Conservation (phyloP, 2,888 invertebrate species). For the Acrobasis suavella region DNA sequence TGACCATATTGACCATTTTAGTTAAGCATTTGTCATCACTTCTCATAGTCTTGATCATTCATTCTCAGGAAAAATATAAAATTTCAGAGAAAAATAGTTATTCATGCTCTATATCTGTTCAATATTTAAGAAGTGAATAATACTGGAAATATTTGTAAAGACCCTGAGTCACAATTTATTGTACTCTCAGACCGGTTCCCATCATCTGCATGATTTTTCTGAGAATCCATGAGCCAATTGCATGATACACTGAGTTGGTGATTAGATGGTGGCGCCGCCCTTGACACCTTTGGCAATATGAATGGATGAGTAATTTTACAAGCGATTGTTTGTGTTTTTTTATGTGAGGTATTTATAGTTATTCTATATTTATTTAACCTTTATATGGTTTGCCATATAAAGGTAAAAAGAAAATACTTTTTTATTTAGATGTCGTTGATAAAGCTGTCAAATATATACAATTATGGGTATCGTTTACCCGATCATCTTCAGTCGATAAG, state of each 20-base stretch:
- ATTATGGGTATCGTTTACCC: neutral
- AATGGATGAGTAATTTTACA: conserved; percentile 51
- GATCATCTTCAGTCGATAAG: conserved; percentile 1
- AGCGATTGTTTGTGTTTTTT: conserved; percentile 28
- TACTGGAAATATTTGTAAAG: conserved; percentile 1
- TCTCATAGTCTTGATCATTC: neutral
- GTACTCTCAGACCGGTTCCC: conserved; percentile 59
- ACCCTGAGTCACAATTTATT: conserved; percentile 52
- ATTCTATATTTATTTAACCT: neutral
- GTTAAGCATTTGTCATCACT: neutral
- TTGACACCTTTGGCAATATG: conserved; percentile 52
- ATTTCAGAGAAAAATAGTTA: neutral
- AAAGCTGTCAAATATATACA: neutral
- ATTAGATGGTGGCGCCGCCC: conserved; percentile 43
- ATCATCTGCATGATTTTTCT: conserved; percentile 61
- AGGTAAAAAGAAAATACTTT: neutral
- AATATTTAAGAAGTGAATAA: conserved; percentile 43
- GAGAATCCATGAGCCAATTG: conserved; percentile 60
- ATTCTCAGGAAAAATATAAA: neutral
- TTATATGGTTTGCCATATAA: too few relatives aligned
- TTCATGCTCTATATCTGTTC: conserved; percentile 3
- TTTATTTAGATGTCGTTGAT: neutral
- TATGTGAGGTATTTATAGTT: conserved; percentile 24
- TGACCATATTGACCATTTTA: neutral
- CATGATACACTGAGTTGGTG: conserved; percentile 53